Evolutionary conservation across 2,113 vertebrate species (phyloP).

Genomic region (Corydoras maculifer): DNA sequence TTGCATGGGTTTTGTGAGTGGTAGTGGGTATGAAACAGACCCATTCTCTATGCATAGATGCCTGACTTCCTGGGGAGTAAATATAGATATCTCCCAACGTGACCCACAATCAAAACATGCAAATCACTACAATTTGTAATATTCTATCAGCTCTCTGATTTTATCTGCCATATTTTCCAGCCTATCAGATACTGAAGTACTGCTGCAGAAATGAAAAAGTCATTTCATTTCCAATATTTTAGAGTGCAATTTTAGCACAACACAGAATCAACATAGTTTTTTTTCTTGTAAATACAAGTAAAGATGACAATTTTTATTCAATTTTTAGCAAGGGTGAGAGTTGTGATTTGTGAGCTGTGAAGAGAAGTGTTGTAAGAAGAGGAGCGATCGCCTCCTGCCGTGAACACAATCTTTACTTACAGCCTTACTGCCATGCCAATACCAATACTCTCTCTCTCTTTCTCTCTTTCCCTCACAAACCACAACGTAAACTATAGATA

Average conservation of each 20-base stretch:
- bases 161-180: conserved; percentile 49
- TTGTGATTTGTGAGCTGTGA: conserved; percentile 58
- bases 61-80: conserved; percentile 33
- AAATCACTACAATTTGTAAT: conserved; percentile 64
- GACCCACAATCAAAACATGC: conserved; percentile 52
- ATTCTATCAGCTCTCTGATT: conserved; percentile 47
- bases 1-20: not conserved
- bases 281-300: conserved; percentile 39
- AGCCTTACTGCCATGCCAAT: conserved; percentile 51
- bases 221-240: conserved; percentile 40
- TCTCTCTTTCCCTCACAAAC: not conserved
- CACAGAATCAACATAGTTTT: conserved; percentile 31
- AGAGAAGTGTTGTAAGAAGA: conserved; percentile 26
- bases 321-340: conserved; percentile 62
- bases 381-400: conserved; percentile 53
- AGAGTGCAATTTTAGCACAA: conserved; percentile 41
- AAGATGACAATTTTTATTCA: conserved; percentile 72
- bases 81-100: conserved; percentile 41
- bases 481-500: not conserved
- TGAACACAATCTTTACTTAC: conserved; percentile 65
- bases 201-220: conserved; percentile 36
- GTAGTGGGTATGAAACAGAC: conserved; percentile 25
- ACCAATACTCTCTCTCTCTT: not conserved
- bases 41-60: conserved; percentile 40
- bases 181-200: conserved; percentile 41